Evolutionary conservation across 2,888 invertebrate species (phyloP).

Genomic region (Crepidodera aurea): DNA sequence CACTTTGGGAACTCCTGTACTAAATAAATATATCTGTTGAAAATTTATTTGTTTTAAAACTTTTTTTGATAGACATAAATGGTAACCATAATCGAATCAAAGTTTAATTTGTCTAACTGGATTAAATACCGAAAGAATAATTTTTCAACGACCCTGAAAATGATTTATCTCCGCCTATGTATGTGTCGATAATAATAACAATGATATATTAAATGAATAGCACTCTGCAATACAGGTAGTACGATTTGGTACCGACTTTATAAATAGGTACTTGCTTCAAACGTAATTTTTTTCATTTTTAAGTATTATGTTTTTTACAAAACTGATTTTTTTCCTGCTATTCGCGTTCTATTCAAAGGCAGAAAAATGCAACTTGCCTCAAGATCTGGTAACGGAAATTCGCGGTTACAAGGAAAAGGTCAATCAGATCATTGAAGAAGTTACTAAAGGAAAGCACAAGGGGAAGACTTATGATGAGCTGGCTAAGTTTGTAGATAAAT

Average conservation of each 20-base stretch:
- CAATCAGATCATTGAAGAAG: slow-evolving; percentile 51
- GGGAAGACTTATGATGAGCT: slow-evolving; percentile 58
- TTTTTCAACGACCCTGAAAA: too few relatives aligned
- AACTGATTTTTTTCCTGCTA: neutral
- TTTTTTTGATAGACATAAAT: too few relatives aligned
- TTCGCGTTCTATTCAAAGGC: neutral
- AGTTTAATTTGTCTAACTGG: too few relatives aligned
- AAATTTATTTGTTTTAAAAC: too few relatives aligned
- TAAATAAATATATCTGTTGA: too few relatives aligned
- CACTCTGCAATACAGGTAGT: too few relatives aligned
- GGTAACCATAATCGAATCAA: too few relatives aligned
- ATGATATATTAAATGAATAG: too few relatives aligned
- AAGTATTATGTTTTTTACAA: neutral
- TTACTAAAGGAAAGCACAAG: slow-evolving; percentile 50
- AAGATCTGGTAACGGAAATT: slow-evolving; percentile 68
- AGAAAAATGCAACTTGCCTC: slow-evolving; percentile 60
- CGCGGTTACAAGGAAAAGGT: slow-evolving; percentile 56
- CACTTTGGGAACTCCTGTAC: too few relatives aligned
- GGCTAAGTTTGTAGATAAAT: slow-evolving; percentile 63
- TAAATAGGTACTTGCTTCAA: neutral
- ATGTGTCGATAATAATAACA: too few relatives aligned
- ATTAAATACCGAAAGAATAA: too few relatives aligned
- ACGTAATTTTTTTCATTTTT: neutral
- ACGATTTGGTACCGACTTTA: neutral
- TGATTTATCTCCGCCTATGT: too few relatives aligned